Conservation (phyloP, 2,113 vertebrate genomes). For the Cranoglanis bouderius region DNA sequence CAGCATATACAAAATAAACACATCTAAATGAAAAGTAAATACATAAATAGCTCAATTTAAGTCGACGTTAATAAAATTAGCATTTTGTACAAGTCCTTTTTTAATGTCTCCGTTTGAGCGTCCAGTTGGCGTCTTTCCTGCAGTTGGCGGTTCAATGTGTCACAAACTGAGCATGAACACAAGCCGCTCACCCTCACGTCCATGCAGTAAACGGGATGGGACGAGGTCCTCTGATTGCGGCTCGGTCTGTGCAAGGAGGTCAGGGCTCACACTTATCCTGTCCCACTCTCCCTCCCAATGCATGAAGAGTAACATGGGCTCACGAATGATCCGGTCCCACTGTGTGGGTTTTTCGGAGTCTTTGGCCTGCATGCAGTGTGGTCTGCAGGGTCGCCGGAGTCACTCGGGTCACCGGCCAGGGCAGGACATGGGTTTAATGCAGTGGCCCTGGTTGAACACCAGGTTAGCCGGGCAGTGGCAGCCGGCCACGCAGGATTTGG, state of each 20-base stretch:
- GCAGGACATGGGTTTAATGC: constrained; percentile 92
- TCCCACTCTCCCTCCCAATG: neutral
- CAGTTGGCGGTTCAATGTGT: neutral
- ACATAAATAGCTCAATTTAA: constrained; percentile 80
- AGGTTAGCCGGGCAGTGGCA: constrained; percentile 95
- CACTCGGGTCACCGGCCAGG: constrained; percentile 86
- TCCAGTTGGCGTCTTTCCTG: neutral
- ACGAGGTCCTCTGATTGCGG: neutral
- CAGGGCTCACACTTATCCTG: neutral
- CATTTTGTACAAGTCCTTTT: constrained; percentile 67
- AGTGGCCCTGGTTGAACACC: constrained; percentile 88
- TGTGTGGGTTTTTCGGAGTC: neutral
- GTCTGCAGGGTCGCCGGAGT: constrained; percentile 43
- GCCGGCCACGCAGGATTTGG: constrained; percentile 88
- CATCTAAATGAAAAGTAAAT: constrained; percentile 70
- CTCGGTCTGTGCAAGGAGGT: neutral
- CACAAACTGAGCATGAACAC: neutral
- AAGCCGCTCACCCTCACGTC: neutral
- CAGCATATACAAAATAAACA: constrained; percentile 43
- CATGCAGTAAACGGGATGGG: neutral
- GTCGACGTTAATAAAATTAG: constrained; percentile 67
- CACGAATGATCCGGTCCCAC: neutral
- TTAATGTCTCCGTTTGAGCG: neutral
- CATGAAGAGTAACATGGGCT: neutral
- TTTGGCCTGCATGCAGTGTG: constrained; percentile 19